Evolutionary conservation across 2,888 invertebrate species (phyloP).

Genomic region (Hermodice carunculata): DNA sequence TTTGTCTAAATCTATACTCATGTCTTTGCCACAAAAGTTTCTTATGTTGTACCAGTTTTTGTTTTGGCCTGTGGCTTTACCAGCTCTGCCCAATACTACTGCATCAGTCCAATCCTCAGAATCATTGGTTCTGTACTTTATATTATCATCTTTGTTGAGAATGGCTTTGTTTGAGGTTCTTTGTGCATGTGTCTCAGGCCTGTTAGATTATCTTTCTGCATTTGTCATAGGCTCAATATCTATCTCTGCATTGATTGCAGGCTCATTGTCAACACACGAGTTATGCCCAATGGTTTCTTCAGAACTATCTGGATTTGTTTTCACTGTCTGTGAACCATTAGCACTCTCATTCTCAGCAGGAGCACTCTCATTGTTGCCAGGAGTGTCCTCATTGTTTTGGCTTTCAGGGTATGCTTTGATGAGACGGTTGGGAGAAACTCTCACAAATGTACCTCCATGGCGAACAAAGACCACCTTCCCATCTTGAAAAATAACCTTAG

Average conservation of each 20-base stretch:
- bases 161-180: too few species aligned
- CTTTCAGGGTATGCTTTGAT: slow-evolving; percentile 10
- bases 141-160: background rate
- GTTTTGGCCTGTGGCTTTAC: background rate
- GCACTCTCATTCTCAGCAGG: too few species aligned
- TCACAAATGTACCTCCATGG: slow-evolving; percentile 42
- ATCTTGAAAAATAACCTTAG: slow-evolving; percentile 49
- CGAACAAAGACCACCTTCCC: slow-evolving; percentile 45
- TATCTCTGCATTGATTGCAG: too few species aligned
- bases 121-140: background rate
- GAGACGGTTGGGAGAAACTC: slow-evolving; percentile 45
- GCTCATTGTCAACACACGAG: too few species aligned
- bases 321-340: too few species aligned
- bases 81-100: background rate
- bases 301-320: too few species aligned
- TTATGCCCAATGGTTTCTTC: too few species aligned
- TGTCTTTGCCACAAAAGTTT: background rate
- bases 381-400: too few species aligned
- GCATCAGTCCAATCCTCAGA: background rate
- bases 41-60: background rate
- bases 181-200: too few species aligned
- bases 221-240: too few species aligned
- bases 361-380: too few species aligned
- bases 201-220: too few species aligned
- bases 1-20: background rate